These are phyloP conservation scores for Paradoxurus hermaphroditus DNA, from an alignment of 2,113 vertebrate species.

Conservation along the genomic window DNA sequence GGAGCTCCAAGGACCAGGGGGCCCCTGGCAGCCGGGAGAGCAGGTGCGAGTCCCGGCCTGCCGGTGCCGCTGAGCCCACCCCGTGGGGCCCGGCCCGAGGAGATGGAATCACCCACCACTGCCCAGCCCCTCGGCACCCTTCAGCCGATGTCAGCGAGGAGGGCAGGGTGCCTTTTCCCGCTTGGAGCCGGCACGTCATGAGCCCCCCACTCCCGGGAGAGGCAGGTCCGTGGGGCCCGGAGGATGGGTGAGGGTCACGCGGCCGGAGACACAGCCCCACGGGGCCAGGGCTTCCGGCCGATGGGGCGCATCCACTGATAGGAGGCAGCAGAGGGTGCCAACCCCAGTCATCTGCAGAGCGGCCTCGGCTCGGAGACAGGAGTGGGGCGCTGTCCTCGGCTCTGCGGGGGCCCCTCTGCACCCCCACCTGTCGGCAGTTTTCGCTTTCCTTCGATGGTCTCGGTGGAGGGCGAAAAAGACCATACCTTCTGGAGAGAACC, in stretches of 20 bases:
- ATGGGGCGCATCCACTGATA: rapidly evolving
- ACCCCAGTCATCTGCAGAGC: rapidly evolving
- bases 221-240: rapidly evolving
- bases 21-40: background rate
- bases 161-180: rapidly evolving
- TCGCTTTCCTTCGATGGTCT: background rate
- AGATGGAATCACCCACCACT: no score
- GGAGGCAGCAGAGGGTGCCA: rapidly evolving
- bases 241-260: rapidly evolving
- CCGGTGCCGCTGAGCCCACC: rapidly evolving
- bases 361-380: rapidly evolving
- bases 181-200: rapidly evolving
- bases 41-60: background rate
- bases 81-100: background rate
- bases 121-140: rapidly evolving
- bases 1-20: background rate
- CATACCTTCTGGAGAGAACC: background rate
- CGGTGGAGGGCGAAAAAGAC: background rate
- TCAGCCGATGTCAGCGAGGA: background rate
- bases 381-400: rapidly evolving
- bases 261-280: rapidly evolving
- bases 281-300: rapidly evolving
- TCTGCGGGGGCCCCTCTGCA: background rate
- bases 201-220: rapidly evolving
- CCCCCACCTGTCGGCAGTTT: rapidly evolving